phyloP scores from a whole-genome alignment of 2,888 invertebrate species.

The Erebia aethiops region DNA sequence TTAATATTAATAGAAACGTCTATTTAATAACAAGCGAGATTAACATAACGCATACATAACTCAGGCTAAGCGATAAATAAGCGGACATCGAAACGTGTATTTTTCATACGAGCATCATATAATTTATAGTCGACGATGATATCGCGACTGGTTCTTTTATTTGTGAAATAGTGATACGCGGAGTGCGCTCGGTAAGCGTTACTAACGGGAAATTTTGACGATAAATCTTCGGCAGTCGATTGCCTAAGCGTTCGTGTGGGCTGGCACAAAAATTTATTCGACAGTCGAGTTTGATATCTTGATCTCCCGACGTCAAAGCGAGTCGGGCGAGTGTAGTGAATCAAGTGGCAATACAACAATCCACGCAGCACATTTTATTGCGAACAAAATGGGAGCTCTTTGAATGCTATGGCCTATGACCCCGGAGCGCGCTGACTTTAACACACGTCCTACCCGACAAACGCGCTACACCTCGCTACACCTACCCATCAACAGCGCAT shows the following conservation, averaged over 20 bases:
- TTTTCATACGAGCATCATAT: slow-evolving; percentile 79
- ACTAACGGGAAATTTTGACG: slow-evolving; percentile 82
- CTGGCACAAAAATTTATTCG: slow-evolving; percentile 76
- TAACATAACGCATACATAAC: slow-evolving; percentile 72
- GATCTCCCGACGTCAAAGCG: slow-evolving; percentile 67
- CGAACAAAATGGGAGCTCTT: slow-evolving; percentile 38
- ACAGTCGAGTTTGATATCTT: slow-evolving; percentile 77
- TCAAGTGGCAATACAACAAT: slow-evolving; percentile 53
- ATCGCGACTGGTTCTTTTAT: slow-evolving; percentile 83
- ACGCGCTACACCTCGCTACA: slow-evolving; percentile 34
- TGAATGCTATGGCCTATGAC: slow-evolving; percentile 37
- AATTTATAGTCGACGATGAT: slow-evolving; percentile 81
- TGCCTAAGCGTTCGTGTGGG: slow-evolving; percentile 82
- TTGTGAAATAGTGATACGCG: slow-evolving; percentile 82
- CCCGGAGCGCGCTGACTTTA: slow-evolving; percentile 58
- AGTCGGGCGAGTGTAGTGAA: slow-evolving; percentile 51
- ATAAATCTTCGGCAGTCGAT: slow-evolving; percentile 81
- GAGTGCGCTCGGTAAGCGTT: slow-evolving; percentile 81
- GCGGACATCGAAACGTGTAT: slow-evolving; percentile 75
- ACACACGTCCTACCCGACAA: slow-evolving; percentile 16
- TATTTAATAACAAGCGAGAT: slow-evolving; percentile 59
- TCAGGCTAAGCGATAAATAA: slow-evolving; percentile 76
- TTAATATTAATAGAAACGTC: slow-evolving; percentile 56
- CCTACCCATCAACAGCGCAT: slow-evolving; percentile 69
- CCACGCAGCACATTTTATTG: slow-evolving; percentile 42